These are phyloP conservation scores for Drosophila mojavensis DNA, from an alignment of 1,140 invertebrate genomes.

Conservation along the genomic window DNA sequence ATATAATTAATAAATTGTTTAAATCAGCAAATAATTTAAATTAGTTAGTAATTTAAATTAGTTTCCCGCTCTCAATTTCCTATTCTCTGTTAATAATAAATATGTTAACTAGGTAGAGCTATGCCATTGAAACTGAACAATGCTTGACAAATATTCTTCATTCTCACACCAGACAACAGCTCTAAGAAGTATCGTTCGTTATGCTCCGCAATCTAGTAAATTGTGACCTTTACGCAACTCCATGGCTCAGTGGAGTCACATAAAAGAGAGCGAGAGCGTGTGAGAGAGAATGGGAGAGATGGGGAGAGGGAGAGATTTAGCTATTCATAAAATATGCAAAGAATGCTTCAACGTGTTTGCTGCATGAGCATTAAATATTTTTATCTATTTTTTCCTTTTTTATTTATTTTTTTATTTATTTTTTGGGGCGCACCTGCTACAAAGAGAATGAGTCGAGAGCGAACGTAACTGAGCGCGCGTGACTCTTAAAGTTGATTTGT, in stretches of 20 bases:
- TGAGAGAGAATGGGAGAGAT: neutral
- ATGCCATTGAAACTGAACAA: too few species aligned
- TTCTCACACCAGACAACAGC: neutral
- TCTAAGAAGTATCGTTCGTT: neutral
- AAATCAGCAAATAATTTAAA: too few species aligned
- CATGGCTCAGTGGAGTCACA: slow-evolving; percentile 18
- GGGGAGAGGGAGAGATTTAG: neutral
- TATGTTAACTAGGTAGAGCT: too few species aligned
- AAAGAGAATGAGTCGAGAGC: neutral
- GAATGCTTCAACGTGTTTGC: slow-evolving; percentile 43
- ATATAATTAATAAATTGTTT: too few species aligned
- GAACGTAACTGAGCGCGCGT: slow-evolving; percentile 32
- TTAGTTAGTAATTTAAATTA: too few species aligned
- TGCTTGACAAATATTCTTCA: neutral
- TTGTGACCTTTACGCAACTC: slow-evolving; percentile 36
- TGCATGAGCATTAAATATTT: slow-evolving; percentile 39
- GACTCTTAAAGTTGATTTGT: slow-evolving; percentile 31
- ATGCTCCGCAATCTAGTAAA: neutral
- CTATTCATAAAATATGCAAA: slow-evolving; percentile 51
- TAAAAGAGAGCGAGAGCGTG: neutral
- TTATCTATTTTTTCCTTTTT: slow-evolving; percentile 12
- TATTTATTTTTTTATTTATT: slow-evolving; percentile 4
- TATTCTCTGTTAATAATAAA: too few species aligned
- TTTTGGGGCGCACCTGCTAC: neutral
- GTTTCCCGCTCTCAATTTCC: too few species aligned